Percentiles rank a stretch among this genome's conserved stretches.
Conservation (phyloP, 2,888 invertebrate genomes). For the Latheticus oryzae region DNA sequence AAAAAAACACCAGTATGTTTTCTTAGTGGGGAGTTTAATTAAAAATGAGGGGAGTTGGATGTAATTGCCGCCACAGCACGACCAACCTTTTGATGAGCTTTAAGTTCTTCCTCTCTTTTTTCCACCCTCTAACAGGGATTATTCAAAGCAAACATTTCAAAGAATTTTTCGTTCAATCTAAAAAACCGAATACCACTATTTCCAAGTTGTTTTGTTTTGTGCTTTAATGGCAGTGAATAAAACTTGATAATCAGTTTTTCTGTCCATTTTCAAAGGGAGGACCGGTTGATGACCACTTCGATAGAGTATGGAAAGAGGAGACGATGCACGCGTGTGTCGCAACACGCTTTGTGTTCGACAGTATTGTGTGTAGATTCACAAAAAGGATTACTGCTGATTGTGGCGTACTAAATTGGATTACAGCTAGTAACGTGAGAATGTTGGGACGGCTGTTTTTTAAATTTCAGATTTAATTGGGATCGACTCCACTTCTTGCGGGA, state of each 20-base stretch:
- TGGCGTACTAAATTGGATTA: constrained; percentile 46
- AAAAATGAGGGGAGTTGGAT: constrained; percentile 50
- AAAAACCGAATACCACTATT: not conserved
- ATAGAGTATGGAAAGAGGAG: constrained; percentile 25
- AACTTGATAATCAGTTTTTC: constrained; percentile 31
- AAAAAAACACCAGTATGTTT: constrained; percentile 54
- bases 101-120: constrained; percentile 15
- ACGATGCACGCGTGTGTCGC: constrained; percentile 23
- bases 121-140: too few relatives aligned
- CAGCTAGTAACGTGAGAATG: constrained; percentile 38
- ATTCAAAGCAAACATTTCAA: constrained; percentile 9
- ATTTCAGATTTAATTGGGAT: constrained; percentile 34
- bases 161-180: not conserved
- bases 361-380: constrained; percentile 43
- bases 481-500: constrained; percentile 44
- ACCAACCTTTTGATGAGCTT: constrained; percentile 32
- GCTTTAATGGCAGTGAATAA: constrained; percentile 9
- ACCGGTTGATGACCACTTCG: constrained; percentile 26
- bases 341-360: constrained; percentile 29
- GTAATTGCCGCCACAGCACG: constrained; percentile 48
- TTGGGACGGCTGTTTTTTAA: constrained; percentile 29
- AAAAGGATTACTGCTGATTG: constrained; percentile 47
- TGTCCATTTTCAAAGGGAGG: constrained; percentile 16
- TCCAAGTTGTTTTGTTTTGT: not conserved
- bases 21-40: constrained; percentile 54